Percentiles rank a stretch among this genome's conserved stretches.
Conservation (phyloP, 2,113 vertebrate species). For the Hippocampus zosterae region DNA sequence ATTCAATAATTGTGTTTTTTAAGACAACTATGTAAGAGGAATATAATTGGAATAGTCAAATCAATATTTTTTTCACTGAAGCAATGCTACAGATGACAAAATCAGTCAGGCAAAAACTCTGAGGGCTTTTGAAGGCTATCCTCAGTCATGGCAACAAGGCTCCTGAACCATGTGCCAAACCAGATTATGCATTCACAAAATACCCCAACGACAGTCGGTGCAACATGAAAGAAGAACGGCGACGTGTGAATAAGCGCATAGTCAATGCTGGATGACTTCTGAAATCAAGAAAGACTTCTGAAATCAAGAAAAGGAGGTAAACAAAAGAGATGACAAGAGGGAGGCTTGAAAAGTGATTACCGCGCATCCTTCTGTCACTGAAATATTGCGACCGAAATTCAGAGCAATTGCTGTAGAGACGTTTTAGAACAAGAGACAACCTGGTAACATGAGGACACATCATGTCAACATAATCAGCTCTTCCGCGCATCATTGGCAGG, state of each 20-base stretch:
- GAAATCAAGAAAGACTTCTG: neutral
- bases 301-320: neutral
- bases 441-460: neutral
- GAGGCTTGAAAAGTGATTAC: neutral
- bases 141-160: neutral
- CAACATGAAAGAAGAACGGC: neutral
- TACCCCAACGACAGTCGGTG: neutral
- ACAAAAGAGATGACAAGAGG: neutral
- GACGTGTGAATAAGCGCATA: neutral
- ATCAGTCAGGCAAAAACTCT: neutral
- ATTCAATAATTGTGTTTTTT: too few species aligned
- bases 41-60: neutral
- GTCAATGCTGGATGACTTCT: neutral
- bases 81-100: neutral
- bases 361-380: neutral
- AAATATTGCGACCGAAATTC: neutral
- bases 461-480: neutral
- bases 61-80: neutral
- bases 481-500: neutral
- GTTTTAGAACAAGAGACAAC: neutral
- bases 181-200: conserved; percentile 1
- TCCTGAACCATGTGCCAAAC: neutral
- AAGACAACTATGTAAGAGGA: too few species aligned
- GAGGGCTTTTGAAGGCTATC: neutral
- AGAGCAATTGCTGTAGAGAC: neutral